Evolutionary conservation across 2,797 vertebrate genomes (phyloP).

Genomic region (Poecilia picta): DNA sequence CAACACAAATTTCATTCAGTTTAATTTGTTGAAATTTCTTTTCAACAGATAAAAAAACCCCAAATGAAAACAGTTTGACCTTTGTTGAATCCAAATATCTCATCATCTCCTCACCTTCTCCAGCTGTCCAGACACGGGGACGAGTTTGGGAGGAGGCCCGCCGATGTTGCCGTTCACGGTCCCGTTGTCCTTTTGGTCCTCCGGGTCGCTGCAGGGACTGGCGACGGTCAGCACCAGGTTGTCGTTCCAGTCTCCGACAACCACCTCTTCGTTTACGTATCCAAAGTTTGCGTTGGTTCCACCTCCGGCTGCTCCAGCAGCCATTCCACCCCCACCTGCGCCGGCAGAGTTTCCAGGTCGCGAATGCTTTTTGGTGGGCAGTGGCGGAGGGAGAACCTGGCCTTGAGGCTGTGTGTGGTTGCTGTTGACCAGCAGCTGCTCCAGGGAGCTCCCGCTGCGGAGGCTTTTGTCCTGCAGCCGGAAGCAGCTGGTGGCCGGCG

Average conservation of each 20-base stretch:
- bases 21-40: neutral
- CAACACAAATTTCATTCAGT: neutral
- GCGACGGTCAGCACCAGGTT: conserved; percentile 75
- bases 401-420: conserved; percentile 66
- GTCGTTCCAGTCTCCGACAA: conserved; percentile 87
- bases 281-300: conserved; percentile 78
- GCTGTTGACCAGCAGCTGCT: conserved; percentile 84
- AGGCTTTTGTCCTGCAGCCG: conserved; percentile 80
- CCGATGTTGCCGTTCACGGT: conserved; percentile 84
- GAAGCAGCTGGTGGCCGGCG: conserved; percentile 85
- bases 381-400: conserved; percentile 71
- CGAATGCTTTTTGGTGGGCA: conserved; percentile 86
- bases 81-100: neutral
- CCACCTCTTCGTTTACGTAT: conserved; percentile 84
- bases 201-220: conserved; percentile 90
- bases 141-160: conserved; percentile 95
- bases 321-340: conserved; percentile 13
- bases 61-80: neutral
- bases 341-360: conserved; percentile 65
- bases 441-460: conserved; percentile 83
- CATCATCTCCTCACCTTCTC: conserved; percentile 88
- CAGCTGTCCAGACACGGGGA: conserved; percentile 94
- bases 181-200: conserved; percentile 86
- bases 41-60: neutral
- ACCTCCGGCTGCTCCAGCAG: conserved; percentile 23